Conservation (phyloP, 2,113 vertebrate genomes). For the Desmodus rotundus region DNA sequence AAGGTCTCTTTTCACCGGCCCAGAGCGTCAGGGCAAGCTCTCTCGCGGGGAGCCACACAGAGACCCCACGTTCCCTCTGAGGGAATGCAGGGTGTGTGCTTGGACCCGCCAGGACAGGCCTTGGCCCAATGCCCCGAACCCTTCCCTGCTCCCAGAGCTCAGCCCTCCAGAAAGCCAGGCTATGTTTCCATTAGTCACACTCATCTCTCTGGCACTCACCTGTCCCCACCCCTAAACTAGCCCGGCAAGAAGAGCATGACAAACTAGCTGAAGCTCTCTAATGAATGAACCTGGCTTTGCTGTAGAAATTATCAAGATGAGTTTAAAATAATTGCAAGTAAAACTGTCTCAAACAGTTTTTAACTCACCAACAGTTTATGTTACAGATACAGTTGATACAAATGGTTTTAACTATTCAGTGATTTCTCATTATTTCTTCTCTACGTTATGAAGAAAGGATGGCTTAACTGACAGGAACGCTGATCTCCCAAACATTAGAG, state of each 20-base stretch:
- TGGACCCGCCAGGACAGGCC: background rate
- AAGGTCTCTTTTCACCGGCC: background rate
- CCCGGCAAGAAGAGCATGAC: background rate
- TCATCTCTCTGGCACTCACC: background rate
- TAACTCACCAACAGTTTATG: background rate
- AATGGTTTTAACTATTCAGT: background rate
- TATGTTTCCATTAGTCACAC: background rate
- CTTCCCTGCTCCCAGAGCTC: background rate
- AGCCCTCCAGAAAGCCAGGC: background rate
- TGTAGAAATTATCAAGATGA: background rate
- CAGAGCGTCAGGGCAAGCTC: background rate
- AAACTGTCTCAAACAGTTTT: background rate
- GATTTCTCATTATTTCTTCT: constrained; percentile 31
- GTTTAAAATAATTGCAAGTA: constrained; percentile 4
- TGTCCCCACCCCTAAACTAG: background rate
- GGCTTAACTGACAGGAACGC: background rate
- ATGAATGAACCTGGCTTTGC: background rate
- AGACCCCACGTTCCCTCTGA: background rate
- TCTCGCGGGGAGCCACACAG: background rate
- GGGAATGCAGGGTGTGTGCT: background rate
- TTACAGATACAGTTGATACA: background rate
- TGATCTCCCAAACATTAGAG: background rate
- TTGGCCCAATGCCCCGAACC: background rate
- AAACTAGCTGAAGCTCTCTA: background rate
- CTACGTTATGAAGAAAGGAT: constrained; percentile 23